A percentile compares a stretch with the other conserved stretches of the same genome.
These are phyloP conservation scores for Hemithea aestivaria DNA, from an alignment of 2,888 invertebrate species.

Conservation along the genomic window DNA sequence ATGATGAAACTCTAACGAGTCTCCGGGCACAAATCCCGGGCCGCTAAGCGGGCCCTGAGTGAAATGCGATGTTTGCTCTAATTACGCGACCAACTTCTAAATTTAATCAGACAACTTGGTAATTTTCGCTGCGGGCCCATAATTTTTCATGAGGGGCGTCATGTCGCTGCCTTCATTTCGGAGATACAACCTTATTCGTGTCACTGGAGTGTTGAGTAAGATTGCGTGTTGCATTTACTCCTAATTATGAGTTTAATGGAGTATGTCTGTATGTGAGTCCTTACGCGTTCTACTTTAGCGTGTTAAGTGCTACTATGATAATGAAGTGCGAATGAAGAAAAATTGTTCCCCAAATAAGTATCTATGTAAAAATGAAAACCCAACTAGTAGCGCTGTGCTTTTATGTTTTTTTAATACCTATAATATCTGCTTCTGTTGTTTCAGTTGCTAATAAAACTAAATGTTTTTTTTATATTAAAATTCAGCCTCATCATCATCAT, in stretches of 20 bases:
- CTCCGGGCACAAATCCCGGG: conserved; percentile 37
- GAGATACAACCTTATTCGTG: conserved; percentile 18
- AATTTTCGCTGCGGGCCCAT: conserved; percentile 61
- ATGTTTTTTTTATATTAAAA: too few species aligned
- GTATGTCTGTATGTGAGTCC: conserved; percentile 16
- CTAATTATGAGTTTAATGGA: conserved; percentile 25
- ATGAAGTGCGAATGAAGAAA: conserved; percentile 2
- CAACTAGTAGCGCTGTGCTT: too few species aligned
- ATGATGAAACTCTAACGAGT: conserved; percentile 28
- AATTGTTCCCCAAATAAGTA: too few species aligned
- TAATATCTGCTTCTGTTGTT: conserved; percentile 5
- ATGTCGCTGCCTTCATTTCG: conserved; percentile 25
- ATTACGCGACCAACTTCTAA: conserved; percentile 73
- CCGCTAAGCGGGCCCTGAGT: conserved; percentile 62
- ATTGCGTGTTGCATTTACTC: conserved; percentile 26
- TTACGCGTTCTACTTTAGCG: conserved; percentile 1
- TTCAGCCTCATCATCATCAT: too few species aligned
- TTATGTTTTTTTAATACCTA: too few species aligned
- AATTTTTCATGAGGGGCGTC: conserved; percentile 63
- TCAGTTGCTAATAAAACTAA: conserved; percentile 6
- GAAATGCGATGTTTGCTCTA: conserved; percentile 73
- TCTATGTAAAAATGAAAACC: too few species aligned
- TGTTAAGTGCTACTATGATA: too few species aligned
- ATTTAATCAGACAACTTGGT: conserved; percentile 76
- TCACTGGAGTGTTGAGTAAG: conserved; percentile 19